A percentile compares a stretch with the other conserved stretches of the same genome.
Conservation (phyloP, 2,888 invertebrate genomes). For the Caradrina clavipalpis region DNA sequence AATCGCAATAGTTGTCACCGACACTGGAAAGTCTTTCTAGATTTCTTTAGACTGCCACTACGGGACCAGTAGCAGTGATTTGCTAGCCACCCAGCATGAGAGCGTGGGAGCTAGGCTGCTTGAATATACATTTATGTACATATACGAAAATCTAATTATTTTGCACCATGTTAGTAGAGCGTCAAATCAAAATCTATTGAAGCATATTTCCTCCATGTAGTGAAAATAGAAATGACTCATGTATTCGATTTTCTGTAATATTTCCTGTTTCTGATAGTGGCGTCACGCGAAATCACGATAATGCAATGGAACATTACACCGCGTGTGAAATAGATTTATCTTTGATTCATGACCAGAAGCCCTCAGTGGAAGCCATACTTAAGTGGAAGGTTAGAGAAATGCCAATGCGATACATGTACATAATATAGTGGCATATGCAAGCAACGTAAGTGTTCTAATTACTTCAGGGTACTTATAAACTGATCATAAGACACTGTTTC, state of each 20-base stretch:
- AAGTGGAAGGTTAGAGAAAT: conserved; percentile 32
- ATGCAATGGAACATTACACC: conserved; percentile 30
- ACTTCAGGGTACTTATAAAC: conserved; percentile 36
- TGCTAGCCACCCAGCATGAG: too few relatives aligned
- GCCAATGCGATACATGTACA: conserved; percentile 15
- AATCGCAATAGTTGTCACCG: background rate
- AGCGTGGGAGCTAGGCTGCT: too few relatives aligned
- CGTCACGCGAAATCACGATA: conserved; percentile 31
- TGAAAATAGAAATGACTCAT: conserved; percentile 35
- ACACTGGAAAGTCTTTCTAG: background rate
- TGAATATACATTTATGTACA: background rate
- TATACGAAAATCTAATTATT: background rate
- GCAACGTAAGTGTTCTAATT: conserved; percentile 46
- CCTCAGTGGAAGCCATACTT: conserved; percentile 44
- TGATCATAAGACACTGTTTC: conserved; percentile 47
- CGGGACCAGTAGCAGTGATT: too few relatives aligned
- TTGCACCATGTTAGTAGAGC: background rate
- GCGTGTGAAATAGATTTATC: conserved; percentile 42
- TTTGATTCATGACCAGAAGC: conserved; percentile 49
- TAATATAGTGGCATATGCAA: conserved; percentile 17
- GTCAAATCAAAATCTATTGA: conserved; percentile 8
- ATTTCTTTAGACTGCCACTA: too few relatives aligned
- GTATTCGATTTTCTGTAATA: conserved; percentile 17
- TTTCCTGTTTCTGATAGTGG: conserved; percentile 23
- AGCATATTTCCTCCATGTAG: conserved; percentile 16